These are phyloP conservation scores for Coracopsis vasa DNA, from an alignment of 2,113 vertebrate species.

Conservation along the genomic window DNA sequence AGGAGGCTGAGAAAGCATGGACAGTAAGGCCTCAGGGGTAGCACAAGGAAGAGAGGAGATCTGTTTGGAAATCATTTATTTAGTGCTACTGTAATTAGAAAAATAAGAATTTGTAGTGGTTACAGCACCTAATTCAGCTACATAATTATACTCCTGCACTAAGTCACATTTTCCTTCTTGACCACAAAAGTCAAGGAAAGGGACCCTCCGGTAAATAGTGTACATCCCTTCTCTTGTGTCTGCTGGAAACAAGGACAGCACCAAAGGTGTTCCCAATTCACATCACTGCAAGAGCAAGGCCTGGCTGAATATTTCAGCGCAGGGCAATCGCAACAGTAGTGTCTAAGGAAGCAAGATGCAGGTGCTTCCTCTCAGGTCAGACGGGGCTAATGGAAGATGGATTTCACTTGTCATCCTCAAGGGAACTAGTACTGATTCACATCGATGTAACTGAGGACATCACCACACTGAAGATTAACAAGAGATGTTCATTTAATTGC, in stretches of 20 bases:
- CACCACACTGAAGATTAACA: background rate
- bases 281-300: background rate
- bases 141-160: background rate
- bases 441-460: rapidly evolving
- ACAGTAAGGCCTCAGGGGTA: background rate
- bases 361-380: background rate
- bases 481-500: background rate
- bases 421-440: background rate
- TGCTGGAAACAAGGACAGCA: background rate
- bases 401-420: background rate
- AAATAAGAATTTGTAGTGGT: background rate
- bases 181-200: background rate
- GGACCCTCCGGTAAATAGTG: rapidly evolving
- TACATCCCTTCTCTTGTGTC: background rate
- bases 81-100: background rate
- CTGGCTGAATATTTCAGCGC: background rate
- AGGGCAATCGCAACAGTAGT: background rate
- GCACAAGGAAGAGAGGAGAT: background rate
- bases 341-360: background rate
- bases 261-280: background rate
- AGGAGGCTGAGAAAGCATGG: background rate
- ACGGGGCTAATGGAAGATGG: background rate
- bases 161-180: background rate
- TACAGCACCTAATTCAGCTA: background rate
- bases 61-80: background rate